Evolutionary conservation across 1,140 invertebrate species (phyloP).

Genomic region (Adoxophyes honmai): DNA sequence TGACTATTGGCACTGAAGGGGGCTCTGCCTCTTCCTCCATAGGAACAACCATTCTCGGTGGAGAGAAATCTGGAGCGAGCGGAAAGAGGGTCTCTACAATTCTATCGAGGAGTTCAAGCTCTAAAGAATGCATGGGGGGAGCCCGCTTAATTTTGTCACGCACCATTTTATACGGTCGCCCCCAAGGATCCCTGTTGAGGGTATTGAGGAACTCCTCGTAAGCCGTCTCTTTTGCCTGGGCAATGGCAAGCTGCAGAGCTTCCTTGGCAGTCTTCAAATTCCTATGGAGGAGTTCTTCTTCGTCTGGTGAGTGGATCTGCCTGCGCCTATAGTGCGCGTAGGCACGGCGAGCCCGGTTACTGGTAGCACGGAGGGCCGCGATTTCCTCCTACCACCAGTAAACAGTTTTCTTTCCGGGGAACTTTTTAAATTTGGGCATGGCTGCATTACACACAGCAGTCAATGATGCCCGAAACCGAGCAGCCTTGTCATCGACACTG

Average conservation of each 20-base stretch:
- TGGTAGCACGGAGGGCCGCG: background rate
- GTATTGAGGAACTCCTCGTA: conserved; percentile 26
- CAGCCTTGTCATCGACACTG: conserved; percentile 17
- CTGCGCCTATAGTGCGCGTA: background rate
- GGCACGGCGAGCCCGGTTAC: background rate
- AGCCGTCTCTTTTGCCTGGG: conserved; percentile 15
- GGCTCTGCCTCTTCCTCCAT: background rate
- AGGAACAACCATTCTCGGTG: background rate
- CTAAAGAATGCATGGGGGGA: conserved; percentile 24
- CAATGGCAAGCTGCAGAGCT: conserved; percentile 19
- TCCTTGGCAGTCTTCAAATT: conserved; percentile 2
- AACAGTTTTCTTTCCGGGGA: background rate
- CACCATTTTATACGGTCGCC: conserved; percentile 31
- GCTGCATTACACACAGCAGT: background rate
- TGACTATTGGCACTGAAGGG: background rate
- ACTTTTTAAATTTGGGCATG: background rate
- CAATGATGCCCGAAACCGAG: background rate
- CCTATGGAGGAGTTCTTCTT: background rate
- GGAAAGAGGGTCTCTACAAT: background rate
- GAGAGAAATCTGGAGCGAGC: background rate
- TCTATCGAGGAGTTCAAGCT: background rate
- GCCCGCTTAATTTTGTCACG: conserved; percentile 23
- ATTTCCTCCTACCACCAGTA: background rate
- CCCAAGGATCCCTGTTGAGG: conserved; percentile 42
- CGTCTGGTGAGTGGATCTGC: background rate